Evolutionary conservation across 2,888 invertebrate genomes (phyloP), one percentile per base, ranked within the genome.

Genomic region (Ephialtes manifestator): DNA sequence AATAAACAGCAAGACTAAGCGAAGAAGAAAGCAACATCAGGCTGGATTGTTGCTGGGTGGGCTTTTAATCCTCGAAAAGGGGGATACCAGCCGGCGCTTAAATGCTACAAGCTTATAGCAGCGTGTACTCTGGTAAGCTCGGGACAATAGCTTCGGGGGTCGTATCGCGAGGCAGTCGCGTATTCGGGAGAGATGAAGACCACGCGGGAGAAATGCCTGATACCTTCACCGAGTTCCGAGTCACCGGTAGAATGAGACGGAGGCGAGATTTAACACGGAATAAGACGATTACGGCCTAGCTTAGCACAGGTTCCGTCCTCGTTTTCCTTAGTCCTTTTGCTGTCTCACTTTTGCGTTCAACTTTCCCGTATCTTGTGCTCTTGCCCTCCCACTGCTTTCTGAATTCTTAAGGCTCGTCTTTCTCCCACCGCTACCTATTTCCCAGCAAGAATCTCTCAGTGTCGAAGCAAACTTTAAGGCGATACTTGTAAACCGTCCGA

Each of bases 271-370:
- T 90, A 92, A 92, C 91, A 90, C 88, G 89, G 90, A 90, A 91
- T 93, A 92, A 93, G 93, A 92, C 91, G 92, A 93, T 93, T 93
- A 93, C 87, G 85, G 89, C 90, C 90, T 89, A 89, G 92, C 91
- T 92, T 92, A 90, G 84, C 88, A 86, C 84, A 86, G 84, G 83
- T 70, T 85, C 86, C 85, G 80, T 87, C 83, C 46, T 63, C 48
- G 39, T 24, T 74, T 67, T n/a, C 55, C 55, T 55, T 63, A 13
- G 24, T 8, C 35, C 35, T 67, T 24, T 31, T 51, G 35, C 72
- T 46, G 15, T 60, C 63, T 51, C 51, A 46, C 76, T 15, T 51
- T 67, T 13, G 65, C 20, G 48, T 35, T 80, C 65, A 43, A 68
- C 58, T 18, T 24, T 28, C 55, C 20, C 70, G 31, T 79, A 60